Evolutionary conservation across 2,113 vertebrate species (phyloP).

Genomic region (Furnarius figulus): DNA sequence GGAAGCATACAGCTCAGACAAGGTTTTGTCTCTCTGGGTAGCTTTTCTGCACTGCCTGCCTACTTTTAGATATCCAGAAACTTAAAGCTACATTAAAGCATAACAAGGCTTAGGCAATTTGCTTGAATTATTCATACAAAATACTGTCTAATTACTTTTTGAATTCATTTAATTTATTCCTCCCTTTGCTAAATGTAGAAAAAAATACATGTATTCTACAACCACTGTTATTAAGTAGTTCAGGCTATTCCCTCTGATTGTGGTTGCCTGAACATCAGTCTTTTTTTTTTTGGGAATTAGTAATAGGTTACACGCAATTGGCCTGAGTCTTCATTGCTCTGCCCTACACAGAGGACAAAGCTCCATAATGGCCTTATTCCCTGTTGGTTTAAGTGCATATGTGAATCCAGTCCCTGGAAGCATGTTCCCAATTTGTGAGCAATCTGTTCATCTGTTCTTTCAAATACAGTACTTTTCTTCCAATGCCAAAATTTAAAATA

Average conservation of each 20-base stretch:
- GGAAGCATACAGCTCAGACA: background rate
- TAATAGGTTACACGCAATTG: background rate
- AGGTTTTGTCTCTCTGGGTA: background rate
- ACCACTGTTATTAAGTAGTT: conserved; percentile 39
- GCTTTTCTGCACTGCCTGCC: conserved; percentile 14
- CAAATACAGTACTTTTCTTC: background rate
- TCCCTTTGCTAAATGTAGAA: conserved; percentile 42
- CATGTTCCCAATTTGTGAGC: background rate
- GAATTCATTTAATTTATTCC: conserved; percentile 52
- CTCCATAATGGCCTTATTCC: background rate
- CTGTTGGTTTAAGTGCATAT: background rate
- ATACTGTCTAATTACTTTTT: conserved; percentile 31
- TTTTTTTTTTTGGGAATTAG: background rate
- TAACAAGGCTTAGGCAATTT: background rate
- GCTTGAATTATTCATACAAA: conserved; percentile 45
- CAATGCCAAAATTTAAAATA: background rate
- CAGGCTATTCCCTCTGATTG: background rate
- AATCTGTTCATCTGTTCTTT: conserved; percentile 22
- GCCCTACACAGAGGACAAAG: background rate
- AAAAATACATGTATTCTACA: background rate
- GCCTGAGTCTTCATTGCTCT: background rate
- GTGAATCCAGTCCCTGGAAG: background rate
- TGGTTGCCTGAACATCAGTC: background rate
- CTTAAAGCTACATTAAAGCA: background rate
- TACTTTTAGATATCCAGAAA: background rate